A percentile compares a stretch with the other conserved stretches of the same genome.
Evolutionary conservation across 2,888 invertebrate species (phyloP).

Genomic region (Eulithis prunata): DNA sequence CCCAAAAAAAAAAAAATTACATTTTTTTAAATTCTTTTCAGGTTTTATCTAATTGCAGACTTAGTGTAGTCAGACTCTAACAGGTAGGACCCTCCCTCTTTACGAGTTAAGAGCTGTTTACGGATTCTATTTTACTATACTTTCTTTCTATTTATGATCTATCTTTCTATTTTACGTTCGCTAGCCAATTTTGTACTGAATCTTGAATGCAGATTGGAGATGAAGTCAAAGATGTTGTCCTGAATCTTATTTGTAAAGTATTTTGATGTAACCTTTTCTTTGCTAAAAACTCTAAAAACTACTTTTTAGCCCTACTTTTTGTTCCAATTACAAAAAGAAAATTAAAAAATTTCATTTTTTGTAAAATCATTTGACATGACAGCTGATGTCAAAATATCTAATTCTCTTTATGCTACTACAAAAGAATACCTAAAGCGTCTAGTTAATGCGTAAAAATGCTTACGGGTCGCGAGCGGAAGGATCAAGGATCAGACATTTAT

Average conservation of each 20-base stretch:
- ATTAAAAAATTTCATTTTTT: too few species aligned
- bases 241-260: neutral
- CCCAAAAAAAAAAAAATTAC: too few species aligned
- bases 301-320: too few species aligned
- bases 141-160: conserved; percentile 1
- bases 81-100: neutral
- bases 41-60: too few species aligned
- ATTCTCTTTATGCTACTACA: too few species aligned
- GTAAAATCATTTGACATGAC: too few species aligned
- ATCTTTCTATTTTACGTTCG: conserved; percentile 23
- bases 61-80: neutral
- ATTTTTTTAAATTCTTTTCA: too few species aligned
- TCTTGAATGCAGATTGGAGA: conserved; percentile 21
- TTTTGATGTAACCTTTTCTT: too few species aligned
- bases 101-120: conserved; percentile 10
- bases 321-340: too few species aligned
- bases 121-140: conserved; percentile 11
- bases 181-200: conserved; percentile 23
- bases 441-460: conserved; percentile 36
- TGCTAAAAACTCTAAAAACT: too few species aligned
- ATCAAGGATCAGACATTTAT: conserved; percentile 51
- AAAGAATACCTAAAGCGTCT: conserved; percentile 10
- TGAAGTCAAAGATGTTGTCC: conserved; percentile 13
- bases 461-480: conserved; percentile 42
- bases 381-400: too few species aligned